Evolutionary conservation across 2,797 vertebrate species (phyloP).

Genomic region (Sebastes cheni): DNA sequence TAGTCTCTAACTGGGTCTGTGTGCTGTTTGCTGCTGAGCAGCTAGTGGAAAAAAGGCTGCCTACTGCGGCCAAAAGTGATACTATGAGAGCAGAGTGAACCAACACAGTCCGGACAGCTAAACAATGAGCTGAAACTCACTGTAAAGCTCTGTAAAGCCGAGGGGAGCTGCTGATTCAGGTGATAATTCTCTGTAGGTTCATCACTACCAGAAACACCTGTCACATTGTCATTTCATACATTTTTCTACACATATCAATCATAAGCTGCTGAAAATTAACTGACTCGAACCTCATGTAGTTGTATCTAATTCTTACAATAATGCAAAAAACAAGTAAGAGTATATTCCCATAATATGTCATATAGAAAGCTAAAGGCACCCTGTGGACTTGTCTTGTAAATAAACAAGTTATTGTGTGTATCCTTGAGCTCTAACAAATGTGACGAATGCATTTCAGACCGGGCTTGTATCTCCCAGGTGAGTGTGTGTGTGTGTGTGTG

Average conservation of each 20-base stretch:
- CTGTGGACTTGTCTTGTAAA: no score
- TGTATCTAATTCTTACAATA: background rate
- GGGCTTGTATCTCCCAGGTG: no score
- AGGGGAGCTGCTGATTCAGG: background rate
- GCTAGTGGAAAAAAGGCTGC: background rate
- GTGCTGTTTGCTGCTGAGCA: background rate
- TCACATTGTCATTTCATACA: background rate
- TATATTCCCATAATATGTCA: no score
- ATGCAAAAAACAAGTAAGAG: background rate
- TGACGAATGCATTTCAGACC: no score
- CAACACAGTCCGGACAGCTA: no score
- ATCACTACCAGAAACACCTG: background rate
- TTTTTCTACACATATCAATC: background rate
- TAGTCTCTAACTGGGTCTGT: background rate
- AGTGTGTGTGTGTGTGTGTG: no score
- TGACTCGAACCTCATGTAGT: background rate
- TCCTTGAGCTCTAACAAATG: no score
- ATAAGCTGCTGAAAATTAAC: background rate
- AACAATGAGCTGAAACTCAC: no score
- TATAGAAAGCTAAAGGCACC: no score
- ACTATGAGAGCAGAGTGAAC: background rate
- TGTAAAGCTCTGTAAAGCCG: no score
- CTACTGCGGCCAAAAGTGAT: rapidly evolving
- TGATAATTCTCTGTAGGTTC: background rate
- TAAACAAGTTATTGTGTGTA: no score